These are phyloP conservation scores for Ichneumon xanthorius DNA, from an alignment of 2,888 invertebrate genomes.

Conservation along the genomic window DNA sequence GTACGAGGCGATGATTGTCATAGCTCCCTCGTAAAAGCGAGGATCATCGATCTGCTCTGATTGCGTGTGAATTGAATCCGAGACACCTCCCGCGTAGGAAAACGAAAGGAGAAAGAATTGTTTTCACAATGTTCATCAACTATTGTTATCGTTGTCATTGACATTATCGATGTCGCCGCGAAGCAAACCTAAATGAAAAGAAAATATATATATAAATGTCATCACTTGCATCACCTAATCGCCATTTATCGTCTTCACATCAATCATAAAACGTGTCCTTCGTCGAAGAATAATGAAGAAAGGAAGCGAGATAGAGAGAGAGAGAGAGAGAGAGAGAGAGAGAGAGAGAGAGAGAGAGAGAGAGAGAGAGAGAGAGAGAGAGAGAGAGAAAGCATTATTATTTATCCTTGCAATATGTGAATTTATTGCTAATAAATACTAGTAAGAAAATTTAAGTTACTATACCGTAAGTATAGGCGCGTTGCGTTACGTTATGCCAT, in stretches of 20 bases:
- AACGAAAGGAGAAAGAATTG: constrained; percentile 45
- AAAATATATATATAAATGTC: constrained; percentile 51
- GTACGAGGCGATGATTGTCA: constrained; percentile 10
- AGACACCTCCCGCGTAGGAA: constrained; percentile 20
- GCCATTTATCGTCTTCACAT: constrained; percentile 53
- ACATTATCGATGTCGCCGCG: constrained; percentile 64
- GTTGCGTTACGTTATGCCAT: constrained; percentile 73
- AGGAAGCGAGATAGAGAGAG: constrained; percentile 6
- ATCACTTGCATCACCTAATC: constrained; percentile 49
- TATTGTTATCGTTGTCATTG: constrained; percentile 72
- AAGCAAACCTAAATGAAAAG: constrained; percentile 34
- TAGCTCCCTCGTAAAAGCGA: constrained; percentile 8
- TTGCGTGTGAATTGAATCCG: constrained; percentile 25
- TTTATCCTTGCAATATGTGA: constrained; percentile 56
- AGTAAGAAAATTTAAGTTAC: constrained; percentile 63
- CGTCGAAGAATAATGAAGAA: constrained; percentile 38
- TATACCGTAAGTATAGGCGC: constrained; percentile 65
- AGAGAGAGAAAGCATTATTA: constrained; percentile 54
- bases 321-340: constrained; percentile 4
- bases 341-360: constrained; percentile 21
- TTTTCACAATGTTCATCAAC: constrained; percentile 67
- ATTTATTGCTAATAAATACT: constrained; percentile 62
- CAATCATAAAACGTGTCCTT: constrained; percentile 55
- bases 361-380: constrained; percentile 5
- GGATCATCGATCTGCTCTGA: neutral